phyloP scores from a whole-genome alignment of 2,888 invertebrate genomes.

The Oxycera nigricornis region DNA sequence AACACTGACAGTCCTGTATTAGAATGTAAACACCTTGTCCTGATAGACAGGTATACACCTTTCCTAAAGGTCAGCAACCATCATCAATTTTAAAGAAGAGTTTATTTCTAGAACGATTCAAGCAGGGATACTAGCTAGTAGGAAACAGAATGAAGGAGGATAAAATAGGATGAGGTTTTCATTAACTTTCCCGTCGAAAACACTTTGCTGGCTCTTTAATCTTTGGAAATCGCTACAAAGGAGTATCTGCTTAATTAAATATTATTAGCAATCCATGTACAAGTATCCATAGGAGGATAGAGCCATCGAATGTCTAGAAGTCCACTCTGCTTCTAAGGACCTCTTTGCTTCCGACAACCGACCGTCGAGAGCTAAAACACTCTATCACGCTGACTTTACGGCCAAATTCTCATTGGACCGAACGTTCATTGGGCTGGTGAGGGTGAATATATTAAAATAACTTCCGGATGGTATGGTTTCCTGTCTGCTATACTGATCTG shows the following conservation, averaged over 20 bases:
- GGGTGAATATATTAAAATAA: constrained; percentile 40
- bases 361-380: not conserved
- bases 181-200: constrained; percentile 32
- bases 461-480: constrained; percentile 38
- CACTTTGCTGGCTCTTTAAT: constrained; percentile 33
- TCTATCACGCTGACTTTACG: not conserved
- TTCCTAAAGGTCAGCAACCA: constrained; percentile 19
- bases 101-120: not conserved
- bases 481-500: constrained; percentile 16
- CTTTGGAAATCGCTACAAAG: constrained; percentile 37
- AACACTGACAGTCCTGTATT: constrained; percentile 23
- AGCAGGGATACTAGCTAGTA: no score
- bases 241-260: constrained; percentile 38
- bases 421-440: no score
- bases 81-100: constrained; percentile 11
- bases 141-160: not conserved
- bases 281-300: not conserved
- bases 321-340: not conserved
- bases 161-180: constrained; percentile 8
- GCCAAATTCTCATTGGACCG: not conserved
- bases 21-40: constrained; percentile 17
- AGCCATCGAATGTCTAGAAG: not conserved
- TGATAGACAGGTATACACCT: constrained; percentile 24
- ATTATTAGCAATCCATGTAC: constrained; percentile 27
- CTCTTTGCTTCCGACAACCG: constrained; percentile 23